Conservation (phyloP, 2,113 vertebrate species). For the Misgurnus mizolepis region DNA sequence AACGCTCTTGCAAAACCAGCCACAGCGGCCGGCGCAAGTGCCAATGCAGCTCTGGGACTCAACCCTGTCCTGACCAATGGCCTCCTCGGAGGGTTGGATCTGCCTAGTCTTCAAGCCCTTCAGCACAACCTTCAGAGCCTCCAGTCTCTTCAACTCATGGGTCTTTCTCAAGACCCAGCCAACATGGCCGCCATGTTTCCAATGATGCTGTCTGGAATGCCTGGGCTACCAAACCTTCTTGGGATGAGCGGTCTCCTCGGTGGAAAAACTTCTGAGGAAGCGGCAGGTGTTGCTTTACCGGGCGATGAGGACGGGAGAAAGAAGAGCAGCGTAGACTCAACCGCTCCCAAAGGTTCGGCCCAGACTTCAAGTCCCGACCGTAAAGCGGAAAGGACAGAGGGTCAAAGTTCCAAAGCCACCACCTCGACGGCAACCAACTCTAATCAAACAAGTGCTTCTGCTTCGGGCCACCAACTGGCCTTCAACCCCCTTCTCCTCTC, state of each 20-base stretch:
- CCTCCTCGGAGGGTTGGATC: constrained; percentile 87
- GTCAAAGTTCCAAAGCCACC: constrained; percentile 77
- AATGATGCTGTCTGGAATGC: constrained; percentile 95
- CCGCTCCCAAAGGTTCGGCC: constrained; percentile 4
- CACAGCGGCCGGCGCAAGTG: constrained; percentile 63
- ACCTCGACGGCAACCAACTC: constrained; percentile 81
- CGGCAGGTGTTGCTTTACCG: constrained; percentile 35
- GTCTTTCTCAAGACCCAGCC: constrained; percentile 83
- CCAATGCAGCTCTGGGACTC: constrained; percentile 66
- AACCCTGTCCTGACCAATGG: constrained; percentile 86
- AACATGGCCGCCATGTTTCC: constrained; percentile 93
- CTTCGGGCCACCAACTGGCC: constrained; percentile 80
- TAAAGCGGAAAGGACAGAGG: constrained; percentile 94
- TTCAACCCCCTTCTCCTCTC: constrained; percentile 96
- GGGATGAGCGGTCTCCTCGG: constrained; percentile 82
- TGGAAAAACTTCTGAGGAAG: constrained; percentile 79
- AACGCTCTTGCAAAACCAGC: constrained; percentile 85
- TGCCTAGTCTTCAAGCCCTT: constrained; percentile 90
- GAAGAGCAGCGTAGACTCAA: constrained; percentile 63
- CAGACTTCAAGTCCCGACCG: constrained; percentile 65
- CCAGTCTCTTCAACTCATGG: constrained; percentile 95
- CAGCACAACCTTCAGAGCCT: constrained; percentile 95
- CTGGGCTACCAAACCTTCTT: constrained; percentile 90
- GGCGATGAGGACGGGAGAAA: constrained; percentile 74
- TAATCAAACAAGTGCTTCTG: constrained; percentile 79